Evolutionary conservation across 1,140 invertebrate genomes (phyloP), one percentile per base, ranked within the genome.

Genomic region (Leptonema lineaticorne): DNA sequence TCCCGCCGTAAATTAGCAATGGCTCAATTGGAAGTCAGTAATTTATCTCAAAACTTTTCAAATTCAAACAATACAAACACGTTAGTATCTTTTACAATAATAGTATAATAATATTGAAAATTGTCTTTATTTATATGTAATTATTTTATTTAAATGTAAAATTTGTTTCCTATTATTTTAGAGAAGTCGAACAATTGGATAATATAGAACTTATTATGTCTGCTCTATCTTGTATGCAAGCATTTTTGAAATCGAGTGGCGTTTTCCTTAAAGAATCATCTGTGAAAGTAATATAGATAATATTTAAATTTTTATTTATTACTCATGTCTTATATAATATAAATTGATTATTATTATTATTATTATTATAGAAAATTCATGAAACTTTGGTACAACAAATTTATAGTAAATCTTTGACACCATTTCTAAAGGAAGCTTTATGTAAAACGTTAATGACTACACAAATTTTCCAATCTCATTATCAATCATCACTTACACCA

Each of bases 211-310:
- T 72, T 0, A 63, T 29, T 1, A 26, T 56, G 9, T 9, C 63
- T 16, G 67, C 70, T 22, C 29, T 72, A 6, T 63, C 53, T 7
- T 72, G 70, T 29, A 46, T 72, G 48, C 67, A 69, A n/a, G 28
- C 70, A 11, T 56, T 72, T 26, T 69, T 69, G 8, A 53, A 63
- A 20, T 63, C 67, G 11, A 63, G 45, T 33, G 70, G 70, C 27
- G 53, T 45, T 9, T 72, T 72, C 24, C 56, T 72, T 14, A 72
- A 72, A 33, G 28, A 68, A 14, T 48, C 46, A 37, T 65, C 70
- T 5, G 57, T 67, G 22, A 64, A 69, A 58, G 70, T 72, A 60
- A 58, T n/a, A 53, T 2, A n/a, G n/a, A n/a, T n/a, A n/a, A n/a
- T n/a, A n/a, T n/a, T n/a, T n/a, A n/a, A n/a, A n/a, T n/a, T n/a